phyloP scores from a whole-genome alignment of 2,888 invertebrate species.

The Lycophotia porphyrea region DNA sequence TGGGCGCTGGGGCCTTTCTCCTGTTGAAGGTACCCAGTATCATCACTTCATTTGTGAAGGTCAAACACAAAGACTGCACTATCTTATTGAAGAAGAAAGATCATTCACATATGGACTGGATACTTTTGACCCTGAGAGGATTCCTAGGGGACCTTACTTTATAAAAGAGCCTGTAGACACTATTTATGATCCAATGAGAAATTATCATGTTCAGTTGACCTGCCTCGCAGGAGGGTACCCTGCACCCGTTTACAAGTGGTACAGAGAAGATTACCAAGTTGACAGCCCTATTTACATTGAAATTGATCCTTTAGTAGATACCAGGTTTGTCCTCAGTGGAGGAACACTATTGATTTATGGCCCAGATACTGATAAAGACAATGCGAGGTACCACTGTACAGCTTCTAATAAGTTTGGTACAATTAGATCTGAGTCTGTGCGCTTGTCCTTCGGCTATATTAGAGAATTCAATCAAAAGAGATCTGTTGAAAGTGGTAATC shows the following conservation, averaged over 20 bases:
- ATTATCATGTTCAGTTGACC: conserved; percentile 94
- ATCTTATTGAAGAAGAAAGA: conserved; percentile 93
- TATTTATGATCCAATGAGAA: conserved; percentile 95
- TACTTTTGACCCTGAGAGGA: conserved; percentile 94
- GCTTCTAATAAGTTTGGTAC: conserved; percentile 97
- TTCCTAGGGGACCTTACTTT: conserved; percentile 97
- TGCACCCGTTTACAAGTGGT: conserved; percentile 97
- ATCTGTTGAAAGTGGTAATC: conserved; percentile 95
- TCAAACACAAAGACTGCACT: conserved; percentile 92
- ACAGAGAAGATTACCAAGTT: conserved; percentile 95
- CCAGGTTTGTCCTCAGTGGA: conserved; percentile 96
- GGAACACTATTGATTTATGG: conserved; percentile 97
- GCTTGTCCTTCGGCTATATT: conserved; percentile 96
- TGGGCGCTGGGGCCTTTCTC: conserved; percentile 96
- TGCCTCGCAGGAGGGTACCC: conserved; percentile 97
- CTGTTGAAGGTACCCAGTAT: conserved; percentile 94
- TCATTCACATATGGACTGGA: conserved; percentile 96
- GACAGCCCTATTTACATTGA: conserved; percentile 93
- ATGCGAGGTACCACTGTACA: conserved; percentile 97
- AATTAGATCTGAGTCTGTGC: conserved; percentile 96
- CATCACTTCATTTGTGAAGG: conserved; percentile 97
- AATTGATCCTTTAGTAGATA: conserved; percentile 94
- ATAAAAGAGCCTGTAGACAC: conserved; percentile 95
- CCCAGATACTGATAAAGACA: conserved; percentile 95
- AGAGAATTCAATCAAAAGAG: conserved; percentile 97